Percentiles rank a stretch among this genome's conserved stretches.
Evolutionary conservation across 2,113 vertebrate species (phyloP).

Genomic region (Microcebus murinus): DNA sequence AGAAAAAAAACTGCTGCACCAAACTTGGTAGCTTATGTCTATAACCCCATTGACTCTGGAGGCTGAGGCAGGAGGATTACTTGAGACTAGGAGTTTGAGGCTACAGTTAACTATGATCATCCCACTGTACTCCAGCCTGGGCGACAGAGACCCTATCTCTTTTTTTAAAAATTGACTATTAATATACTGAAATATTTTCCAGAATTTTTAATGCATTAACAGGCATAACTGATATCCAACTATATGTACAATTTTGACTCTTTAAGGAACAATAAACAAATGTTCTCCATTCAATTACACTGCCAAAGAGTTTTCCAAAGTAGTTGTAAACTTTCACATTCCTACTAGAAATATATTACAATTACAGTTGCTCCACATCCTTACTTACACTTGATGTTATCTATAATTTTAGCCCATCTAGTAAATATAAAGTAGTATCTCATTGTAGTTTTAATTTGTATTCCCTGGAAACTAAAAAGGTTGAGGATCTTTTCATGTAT

Average conservation of each 20-base stretch:
- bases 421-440: not conserved
- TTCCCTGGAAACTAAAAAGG: not conserved
- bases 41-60: too few species aligned
- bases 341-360: not conserved
- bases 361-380: not conserved
- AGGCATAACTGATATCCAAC: not conserved
- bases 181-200: not conserved
- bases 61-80: too few species aligned
- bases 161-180: not conserved
- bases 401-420: not conserved
- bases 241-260: not conserved
- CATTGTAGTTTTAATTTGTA: not conserved
- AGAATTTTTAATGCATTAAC: not conserved
- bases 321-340: not conserved
- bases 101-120: too few species aligned
- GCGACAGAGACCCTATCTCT: too few species aligned
- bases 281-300: not conserved
- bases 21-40: too few species aligned
- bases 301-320: not conserved
- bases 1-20: too few species aligned
- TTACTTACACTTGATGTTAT: not conserved
- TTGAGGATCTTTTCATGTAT: not conserved
- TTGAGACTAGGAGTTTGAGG: too few species aligned
- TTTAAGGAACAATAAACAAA: not conserved
- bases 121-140: too few species aligned